These are phyloP conservation scores for Plebejus anna DNA, from an alignment of 2,888 invertebrate species.

Conservation along the genomic window DNA sequence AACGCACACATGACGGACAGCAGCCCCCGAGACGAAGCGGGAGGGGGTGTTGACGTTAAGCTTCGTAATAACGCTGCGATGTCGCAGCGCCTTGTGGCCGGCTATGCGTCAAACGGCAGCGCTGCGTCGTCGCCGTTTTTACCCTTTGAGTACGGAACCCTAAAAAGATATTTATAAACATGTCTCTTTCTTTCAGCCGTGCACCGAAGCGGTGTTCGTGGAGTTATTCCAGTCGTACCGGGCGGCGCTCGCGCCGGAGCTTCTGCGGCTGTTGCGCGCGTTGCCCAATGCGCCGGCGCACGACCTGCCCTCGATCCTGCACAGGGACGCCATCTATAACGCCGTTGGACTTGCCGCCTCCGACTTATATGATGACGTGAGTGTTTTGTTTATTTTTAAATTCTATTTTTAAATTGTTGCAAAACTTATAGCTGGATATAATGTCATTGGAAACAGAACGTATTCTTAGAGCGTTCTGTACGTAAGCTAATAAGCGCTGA, in stretches of 20 bases:
- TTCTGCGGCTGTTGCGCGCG: slow-evolving; percentile 85
- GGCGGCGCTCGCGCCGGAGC: slow-evolving; percentile 84
- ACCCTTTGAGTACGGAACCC: background rate
- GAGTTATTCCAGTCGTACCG: slow-evolving; percentile 91
- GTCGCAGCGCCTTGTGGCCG: too few relatives aligned
- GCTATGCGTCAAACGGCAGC: too few relatives aligned
- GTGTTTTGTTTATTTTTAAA: slow-evolving; percentile 37
- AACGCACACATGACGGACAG: too few relatives aligned
- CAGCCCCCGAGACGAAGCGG: too few relatives aligned
- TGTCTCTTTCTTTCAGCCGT: slow-evolving; percentile 80
- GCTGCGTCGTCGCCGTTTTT: background rate
- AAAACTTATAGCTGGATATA: too few relatives aligned
- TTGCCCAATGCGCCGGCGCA: slow-evolving; percentile 85
- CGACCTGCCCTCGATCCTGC: slow-evolving; percentile 88
- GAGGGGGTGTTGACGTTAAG: too few relatives aligned
- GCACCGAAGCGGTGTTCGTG: slow-evolving; percentile 92
- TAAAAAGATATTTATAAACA: too few relatives aligned
- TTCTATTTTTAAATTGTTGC: too few relatives aligned
- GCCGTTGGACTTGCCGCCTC: slow-evolving; percentile 94
- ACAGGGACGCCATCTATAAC: slow-evolving; percentile 96
- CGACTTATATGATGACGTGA: slow-evolving; percentile 93
- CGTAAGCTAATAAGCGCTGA: too few relatives aligned
- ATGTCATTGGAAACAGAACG: too few relatives aligned
- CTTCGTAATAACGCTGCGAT: too few relatives aligned
- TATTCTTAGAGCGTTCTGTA: too few relatives aligned